Conservation (phyloP, 1,140 invertebrate species). For the Meteorus sp. region DNA sequence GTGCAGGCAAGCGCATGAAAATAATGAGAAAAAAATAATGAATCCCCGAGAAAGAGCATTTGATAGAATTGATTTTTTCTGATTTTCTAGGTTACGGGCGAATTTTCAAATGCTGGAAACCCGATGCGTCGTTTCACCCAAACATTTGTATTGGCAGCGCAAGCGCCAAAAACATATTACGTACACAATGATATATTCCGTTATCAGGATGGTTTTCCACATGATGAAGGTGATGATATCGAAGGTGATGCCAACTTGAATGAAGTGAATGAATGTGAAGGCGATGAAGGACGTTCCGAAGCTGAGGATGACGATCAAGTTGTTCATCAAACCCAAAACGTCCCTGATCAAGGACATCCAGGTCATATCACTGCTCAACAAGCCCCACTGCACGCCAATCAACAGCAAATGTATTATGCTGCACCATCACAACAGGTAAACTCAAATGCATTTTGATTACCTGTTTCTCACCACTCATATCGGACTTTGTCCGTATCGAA, state of each 20-base stretch:
- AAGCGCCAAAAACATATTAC: conserved; percentile 95
- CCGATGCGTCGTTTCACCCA: conserved; percentile 97
- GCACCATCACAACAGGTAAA: conserved; percentile 38
- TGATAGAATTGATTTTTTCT: conserved; percentile 10
- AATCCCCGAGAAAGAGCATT: not conserved
- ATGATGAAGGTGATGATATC: conserved; percentile 67
- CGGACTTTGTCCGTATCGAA: not conserved
- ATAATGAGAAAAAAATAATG: not conserved
- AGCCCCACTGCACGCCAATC: conserved; percentile 36
- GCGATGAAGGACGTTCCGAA: conserved; percentile 66
- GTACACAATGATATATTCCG: conserved; percentile 98
- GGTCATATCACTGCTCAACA: conserved; percentile 43
- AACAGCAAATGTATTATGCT: conserved; percentile 50
- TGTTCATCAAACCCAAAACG: conserved; percentile 40
- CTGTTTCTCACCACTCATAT: conserved; percentile 3
- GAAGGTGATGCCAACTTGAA: conserved; percentile 42
- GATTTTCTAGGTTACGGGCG: conserved; percentile 78
- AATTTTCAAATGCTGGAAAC: conserved; percentile 92
- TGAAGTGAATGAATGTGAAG: conserved; percentile 51
- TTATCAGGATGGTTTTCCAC: conserved; percentile 73
- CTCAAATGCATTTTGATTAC: not conserved
- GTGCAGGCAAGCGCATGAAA: conserved; percentile 69
- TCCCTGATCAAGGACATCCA: conserved; percentile 43
- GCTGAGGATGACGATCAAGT: conserved; percentile 67
- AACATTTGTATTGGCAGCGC: conserved; percentile 93